phyloP scores from a whole-genome alignment of 2,113 vertebrate species.

The Columba janthina region DNA sequence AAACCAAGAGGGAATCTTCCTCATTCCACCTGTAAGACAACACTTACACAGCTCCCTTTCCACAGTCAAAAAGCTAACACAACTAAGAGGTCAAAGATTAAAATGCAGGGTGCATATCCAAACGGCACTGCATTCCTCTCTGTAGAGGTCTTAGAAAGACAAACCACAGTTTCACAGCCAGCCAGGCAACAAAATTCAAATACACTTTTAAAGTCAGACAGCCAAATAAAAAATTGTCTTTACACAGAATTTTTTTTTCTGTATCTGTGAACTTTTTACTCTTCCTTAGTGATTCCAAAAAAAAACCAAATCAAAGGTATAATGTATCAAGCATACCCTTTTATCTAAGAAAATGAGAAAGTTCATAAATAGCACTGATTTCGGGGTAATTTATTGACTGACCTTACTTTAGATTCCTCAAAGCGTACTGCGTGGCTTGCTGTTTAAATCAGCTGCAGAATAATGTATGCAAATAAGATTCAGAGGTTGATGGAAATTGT shows the following conservation, averaged over 20 bases:
- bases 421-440: background rate
- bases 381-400: background rate
- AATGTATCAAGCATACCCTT: background rate
- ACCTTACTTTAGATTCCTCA: background rate
- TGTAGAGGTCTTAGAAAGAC: background rate
- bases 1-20: background rate
- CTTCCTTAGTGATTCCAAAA: background rate
- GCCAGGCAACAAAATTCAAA: background rate
- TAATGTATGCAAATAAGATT: background rate
- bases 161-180: background rate
- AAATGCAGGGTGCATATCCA: background rate
- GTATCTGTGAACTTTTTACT: background rate
- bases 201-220: background rate
- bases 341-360: background rate
- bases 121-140: background rate
- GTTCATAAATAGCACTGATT: background rate
- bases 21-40: background rate
- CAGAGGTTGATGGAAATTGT: background rate
- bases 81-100: background rate
- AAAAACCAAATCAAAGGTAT: background rate
- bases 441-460: background rate
- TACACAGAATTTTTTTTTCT: background rate
- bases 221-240: background rate
- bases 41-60: background rate
- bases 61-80: background rate